Conservation (phyloP, 2,797 vertebrate genomes). For the Cheirogaleus major region DNA sequence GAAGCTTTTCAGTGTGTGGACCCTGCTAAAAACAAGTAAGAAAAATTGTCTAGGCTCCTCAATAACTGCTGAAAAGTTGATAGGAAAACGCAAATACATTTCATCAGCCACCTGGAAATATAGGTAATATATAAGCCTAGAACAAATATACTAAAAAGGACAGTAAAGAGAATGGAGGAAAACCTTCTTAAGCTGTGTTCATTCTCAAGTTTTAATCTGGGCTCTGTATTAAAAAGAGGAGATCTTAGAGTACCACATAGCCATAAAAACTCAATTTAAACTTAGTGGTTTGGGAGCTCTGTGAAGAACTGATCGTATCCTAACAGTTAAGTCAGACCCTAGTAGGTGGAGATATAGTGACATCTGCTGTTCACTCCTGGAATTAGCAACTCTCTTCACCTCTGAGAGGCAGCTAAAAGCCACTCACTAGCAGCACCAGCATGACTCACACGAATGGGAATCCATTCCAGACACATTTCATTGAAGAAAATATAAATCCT, state of each 20-base stretch:
- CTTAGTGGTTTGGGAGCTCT: background rate
- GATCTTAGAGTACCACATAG: background rate
- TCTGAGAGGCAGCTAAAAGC: background rate
- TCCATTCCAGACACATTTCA: background rate
- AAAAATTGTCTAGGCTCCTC: background rate
- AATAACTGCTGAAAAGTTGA: background rate
- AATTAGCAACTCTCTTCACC: background rate
- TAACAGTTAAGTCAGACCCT: background rate
- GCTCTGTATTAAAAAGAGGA: background rate
- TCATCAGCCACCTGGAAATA: background rate
- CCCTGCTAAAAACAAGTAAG: background rate
- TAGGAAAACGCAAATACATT: background rate
- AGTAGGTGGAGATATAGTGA: conserved; percentile 53
- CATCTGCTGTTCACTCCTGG: conserved; percentile 75
- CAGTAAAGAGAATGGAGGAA: background rate
- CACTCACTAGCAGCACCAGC: background rate
- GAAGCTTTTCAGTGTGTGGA: background rate
- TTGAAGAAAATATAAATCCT: background rate
- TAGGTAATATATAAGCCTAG: background rate
- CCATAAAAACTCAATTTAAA: background rate
- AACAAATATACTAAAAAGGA: background rate
- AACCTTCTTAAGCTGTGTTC: background rate
- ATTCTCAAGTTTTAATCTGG: background rate
- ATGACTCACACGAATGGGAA: background rate
- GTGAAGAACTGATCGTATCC: background rate